phyloP scores from a whole-genome alignment of 2,888 invertebrate genomes.

The Xestia c-nigrum region DNA sequence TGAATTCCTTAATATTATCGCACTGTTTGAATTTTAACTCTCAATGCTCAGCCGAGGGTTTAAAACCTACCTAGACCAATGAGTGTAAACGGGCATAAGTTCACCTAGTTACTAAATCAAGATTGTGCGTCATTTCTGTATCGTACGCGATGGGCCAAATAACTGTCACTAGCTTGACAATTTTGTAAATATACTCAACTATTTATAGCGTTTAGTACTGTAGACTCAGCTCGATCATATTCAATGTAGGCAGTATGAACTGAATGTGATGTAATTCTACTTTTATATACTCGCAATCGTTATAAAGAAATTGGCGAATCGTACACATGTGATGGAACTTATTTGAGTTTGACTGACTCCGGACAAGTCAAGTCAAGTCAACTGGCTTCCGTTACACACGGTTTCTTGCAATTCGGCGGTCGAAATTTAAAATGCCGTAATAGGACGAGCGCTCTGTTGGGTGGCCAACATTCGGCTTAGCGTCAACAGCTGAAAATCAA shows the following conservation, averaged over 20 bases:
- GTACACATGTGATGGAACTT: not conserved
- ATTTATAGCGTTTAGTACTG: slow-evolving; percentile 43
- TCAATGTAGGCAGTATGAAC: slow-evolving; percentile 17
- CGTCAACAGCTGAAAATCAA: not conserved
- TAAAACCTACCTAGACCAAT: not conserved
- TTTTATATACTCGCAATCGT: not conserved
- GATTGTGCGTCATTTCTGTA: slow-evolving; percentile 42
- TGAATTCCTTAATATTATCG: not conserved
- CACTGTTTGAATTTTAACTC: not conserved
- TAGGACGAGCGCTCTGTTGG: not conserved
- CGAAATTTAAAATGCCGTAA: not conserved
- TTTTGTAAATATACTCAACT: slow-evolving; percentile 48
- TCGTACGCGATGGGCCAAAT: slow-evolving; percentile 46
- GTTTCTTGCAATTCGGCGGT: not conserved
- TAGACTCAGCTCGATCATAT: slow-evolving; percentile 9
- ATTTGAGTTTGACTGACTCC: not conserved
- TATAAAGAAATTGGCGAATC: not conserved
- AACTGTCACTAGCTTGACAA: slow-evolving; percentile 35
- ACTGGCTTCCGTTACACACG: not conserved
- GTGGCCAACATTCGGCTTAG: not conserved
- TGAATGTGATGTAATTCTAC: slow-evolving; percentile 13
- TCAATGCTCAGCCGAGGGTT: not conserved
- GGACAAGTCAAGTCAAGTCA: no score
- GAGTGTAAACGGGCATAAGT: not conserved
- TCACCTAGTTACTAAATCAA: slow-evolving; percentile 37